These are phyloP conservation scores for Numenius phaeopus DNA, from an alignment of 2,797 vertebrate genomes.

Conservation along the genomic window DNA sequence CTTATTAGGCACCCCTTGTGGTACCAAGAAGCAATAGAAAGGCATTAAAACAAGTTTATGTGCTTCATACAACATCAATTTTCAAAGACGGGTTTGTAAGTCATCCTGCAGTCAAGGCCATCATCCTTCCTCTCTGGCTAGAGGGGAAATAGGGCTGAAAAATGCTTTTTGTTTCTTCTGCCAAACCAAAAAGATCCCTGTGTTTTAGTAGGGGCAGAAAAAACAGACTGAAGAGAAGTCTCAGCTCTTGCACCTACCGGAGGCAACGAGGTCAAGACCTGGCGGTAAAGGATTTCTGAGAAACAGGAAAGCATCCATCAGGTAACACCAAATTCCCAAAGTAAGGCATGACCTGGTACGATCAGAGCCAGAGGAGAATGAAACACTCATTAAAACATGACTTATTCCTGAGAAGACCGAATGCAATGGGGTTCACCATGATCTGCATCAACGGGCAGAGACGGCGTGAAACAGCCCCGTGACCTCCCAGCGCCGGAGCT, in stretches of 20 bases:
- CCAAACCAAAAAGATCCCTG: background rate
- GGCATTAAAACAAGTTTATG: background rate
- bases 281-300: background rate
- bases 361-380: background rate
- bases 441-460: background rate
- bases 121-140: background rate
- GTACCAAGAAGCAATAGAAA: background rate
- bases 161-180: fast-evolving
- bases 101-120: background rate
- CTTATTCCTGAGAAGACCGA: background rate
- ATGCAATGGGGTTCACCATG: fast-evolving
- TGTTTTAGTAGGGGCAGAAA: background rate
- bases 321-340: background rate
- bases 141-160: background rate
- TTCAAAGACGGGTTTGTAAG: background rate
- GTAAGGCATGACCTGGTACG: background rate
- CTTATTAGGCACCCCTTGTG: background rate
- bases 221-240: background rate
- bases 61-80: background rate
- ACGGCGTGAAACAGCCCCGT: fast-evolving
- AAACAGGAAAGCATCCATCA: background rate
- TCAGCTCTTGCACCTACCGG: background rate
- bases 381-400: fast-evolving
- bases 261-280: background rate
- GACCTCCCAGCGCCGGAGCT: background rate